Percentiles rank a stretch among this genome's conserved stretches.
phyloP scores from a whole-genome alignment of 1,140 invertebrate genomes.

The Scaptomyza montana region DNA sequence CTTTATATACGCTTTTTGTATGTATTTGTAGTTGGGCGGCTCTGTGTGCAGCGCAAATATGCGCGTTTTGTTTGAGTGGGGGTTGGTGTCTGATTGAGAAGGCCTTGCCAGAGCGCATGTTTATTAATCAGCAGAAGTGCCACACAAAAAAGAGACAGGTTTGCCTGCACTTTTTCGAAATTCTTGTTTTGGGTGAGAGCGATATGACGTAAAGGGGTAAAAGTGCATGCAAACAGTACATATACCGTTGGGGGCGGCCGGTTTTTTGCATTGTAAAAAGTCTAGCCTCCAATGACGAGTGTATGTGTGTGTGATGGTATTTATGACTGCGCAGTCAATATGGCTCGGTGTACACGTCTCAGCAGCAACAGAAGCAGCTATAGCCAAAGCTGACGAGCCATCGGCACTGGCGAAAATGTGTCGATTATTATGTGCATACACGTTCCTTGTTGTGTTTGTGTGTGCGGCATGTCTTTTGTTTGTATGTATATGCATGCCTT shows the following conservation, averaged over 20 bases:
- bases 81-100: slow-evolving; percentile 65
- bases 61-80: slow-evolving; percentile 24
- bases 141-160: slow-evolving; percentile 38
- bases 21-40: slow-evolving; percentile 24
- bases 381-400: slow-evolving; percentile 44
- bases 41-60: slow-evolving; percentile 12
- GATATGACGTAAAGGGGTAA: slow-evolving; percentile 12
- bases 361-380: slow-evolving; percentile 23
- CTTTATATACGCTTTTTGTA: slow-evolving; percentile 35
- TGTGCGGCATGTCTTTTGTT: slow-evolving; percentile 24
- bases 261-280: slow-evolving; percentile 54
- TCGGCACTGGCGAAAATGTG: slow-evolving; percentile 61
- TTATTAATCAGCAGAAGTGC: slow-evolving; percentile 74
- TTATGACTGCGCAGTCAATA: slow-evolving; percentile 80
- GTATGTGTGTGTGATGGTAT: slow-evolving; percentile 50
- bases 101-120: slow-evolving; percentile 77
- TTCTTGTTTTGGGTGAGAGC: slow-evolving; percentile 49
- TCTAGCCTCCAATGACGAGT: slow-evolving; percentile 35
- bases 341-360: slow-evolving; percentile 45
- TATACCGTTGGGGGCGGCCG: slow-evolving; percentile 59
- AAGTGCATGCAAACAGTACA: slow-evolving; percentile 56
- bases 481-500: slow-evolving; percentile 41
- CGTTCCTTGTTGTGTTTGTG: slow-evolving; percentile 57
- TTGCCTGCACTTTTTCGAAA: slow-evolving; percentile 46
- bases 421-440: slow-evolving; percentile 80